Percentiles rank a stretch among this genome's conserved stretches.
Evolutionary conservation across 2,113 vertebrate species (phyloP).

Genomic region (Gobio gobio): DNA sequence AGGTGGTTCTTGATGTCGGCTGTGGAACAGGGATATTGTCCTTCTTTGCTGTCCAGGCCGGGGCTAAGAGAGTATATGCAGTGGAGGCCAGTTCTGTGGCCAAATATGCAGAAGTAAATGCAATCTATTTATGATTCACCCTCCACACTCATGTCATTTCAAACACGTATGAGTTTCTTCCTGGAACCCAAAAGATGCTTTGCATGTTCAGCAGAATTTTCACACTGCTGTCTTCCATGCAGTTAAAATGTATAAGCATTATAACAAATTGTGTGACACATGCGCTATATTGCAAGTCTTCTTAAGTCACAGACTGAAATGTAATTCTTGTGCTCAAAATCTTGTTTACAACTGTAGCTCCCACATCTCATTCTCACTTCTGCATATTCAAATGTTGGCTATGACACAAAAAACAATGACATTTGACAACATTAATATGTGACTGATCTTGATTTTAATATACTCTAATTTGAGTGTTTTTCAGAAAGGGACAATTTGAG

Average conservation of each 20-base stretch:
- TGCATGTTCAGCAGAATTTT: not conserved
- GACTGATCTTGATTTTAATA: not conserved
- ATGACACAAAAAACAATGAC: not conserved
- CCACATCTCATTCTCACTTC: not conserved
- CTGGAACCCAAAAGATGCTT: not conserved
- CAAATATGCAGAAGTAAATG: slow-evolving; percentile 73
- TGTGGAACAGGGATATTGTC: slow-evolving; percentile 82
- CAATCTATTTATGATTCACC: not conserved
- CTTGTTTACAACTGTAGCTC: not conserved
- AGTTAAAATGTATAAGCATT: not conserved
- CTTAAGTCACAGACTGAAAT: not conserved
- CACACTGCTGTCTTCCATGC: not conserved
- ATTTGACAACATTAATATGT: not conserved
- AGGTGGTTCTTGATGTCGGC: slow-evolving; percentile 83
- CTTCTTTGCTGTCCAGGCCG: slow-evolving; percentile 81
- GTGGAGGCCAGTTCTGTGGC: slow-evolving; percentile 77
- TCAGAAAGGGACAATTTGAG: not conserved
- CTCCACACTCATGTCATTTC: not conserved
- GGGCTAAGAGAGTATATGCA: slow-evolving; percentile 78
- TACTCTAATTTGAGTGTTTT: not conserved
- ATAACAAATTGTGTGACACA: not conserved
- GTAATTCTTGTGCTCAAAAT: not conserved
- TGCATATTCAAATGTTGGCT: not conserved
- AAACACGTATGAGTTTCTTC: not conserved
- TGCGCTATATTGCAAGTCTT: not conserved